Evolutionary conservation across 2,888 invertebrate species (phyloP), one percentile per base, ranked within the genome.

Genomic region (Stegana nigrithorax): DNA sequence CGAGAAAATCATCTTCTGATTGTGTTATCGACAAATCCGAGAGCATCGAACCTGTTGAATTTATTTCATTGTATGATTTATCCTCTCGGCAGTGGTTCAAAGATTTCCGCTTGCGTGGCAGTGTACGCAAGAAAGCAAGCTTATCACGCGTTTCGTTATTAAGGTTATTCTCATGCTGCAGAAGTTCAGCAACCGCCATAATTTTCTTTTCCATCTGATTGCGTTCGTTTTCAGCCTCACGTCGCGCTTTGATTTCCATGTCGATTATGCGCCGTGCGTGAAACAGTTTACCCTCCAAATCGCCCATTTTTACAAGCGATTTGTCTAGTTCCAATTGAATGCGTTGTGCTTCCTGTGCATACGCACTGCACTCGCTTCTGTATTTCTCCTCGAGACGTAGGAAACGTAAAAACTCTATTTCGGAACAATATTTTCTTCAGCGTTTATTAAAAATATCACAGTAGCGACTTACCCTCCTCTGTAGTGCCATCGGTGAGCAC

Each of bases 121-220:
- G 85, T 21, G 89, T 90, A 69, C 91, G 92, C 5, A 95, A 87
- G 81, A 93, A 93, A 12, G 92, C 92, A 23, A 95, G 87, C 82
- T 93, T 93, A 81, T 94, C 93, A 60, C 93, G 89, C 0, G 93
- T 93, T 78, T 93, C 92, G 78, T 93, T 92, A 74, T 93, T 92
- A 12, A 94, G 84, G 73, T 91, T 90, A 39, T 89, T 89, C 71
- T 93, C 92, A 65, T 90, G 90, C 69, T 91, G 90, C 7, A 95
- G 85, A 2, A 94, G 85, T 75, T 94, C 93, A 17, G 92, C 88
- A 0, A 93, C 92, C 78, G 91, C 87, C 61, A 88, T 87, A 59
- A 95, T 88, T 79, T 94, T 91, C 73, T 89, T 89, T 80, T 92
- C 93, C 88, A 93, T 86, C 75, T 89, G 88, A 83, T 90, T 91